A percentile compares a stretch with the other conserved stretches of the same genome.
Evolutionary conservation across 2,888 invertebrate genomes (phyloP).

Genomic region (Dioctria rufipes): DNA sequence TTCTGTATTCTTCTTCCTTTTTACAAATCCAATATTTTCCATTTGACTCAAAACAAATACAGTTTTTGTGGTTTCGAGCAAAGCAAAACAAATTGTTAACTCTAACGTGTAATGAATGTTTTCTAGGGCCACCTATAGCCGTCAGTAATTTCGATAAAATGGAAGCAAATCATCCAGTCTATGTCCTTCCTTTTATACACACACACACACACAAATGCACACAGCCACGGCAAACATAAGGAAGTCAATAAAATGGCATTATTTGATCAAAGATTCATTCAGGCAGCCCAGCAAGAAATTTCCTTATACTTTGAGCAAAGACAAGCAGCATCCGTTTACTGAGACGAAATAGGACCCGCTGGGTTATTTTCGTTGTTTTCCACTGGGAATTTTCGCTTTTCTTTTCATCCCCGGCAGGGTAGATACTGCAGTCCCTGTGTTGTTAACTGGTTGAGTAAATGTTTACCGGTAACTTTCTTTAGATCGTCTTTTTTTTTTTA

Average conservation of each 20-base stretch:
- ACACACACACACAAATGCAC: no score
- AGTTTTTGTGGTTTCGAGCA: no score
- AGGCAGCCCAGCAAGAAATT: conserved; percentile 21
- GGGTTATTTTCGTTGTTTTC: conserved; percentile 50
- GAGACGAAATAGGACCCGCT: conserved; percentile 32
- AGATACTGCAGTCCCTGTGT: conserved; percentile 24
- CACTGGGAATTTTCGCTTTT: conserved; percentile 37
- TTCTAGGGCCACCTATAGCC: neutral
- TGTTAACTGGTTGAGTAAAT: conserved; percentile 53
- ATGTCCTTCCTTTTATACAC: neutral
- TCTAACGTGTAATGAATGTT: neutral
- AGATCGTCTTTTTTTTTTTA: conserved; percentile 7
- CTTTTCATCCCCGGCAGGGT: conserved; percentile 1
- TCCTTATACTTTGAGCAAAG: conserved; percentile 32
- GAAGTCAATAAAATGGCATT: conserved; percentile 34
- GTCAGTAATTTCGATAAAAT: conserved; percentile 39
- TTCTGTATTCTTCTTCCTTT: no score
- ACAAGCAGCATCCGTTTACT: conserved; percentile 28
- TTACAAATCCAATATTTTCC: no score
- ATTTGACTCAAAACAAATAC: no score
- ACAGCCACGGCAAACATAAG: no score
- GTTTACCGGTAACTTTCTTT: conserved; percentile 46
- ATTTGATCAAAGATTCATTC: conserved; percentile 35
- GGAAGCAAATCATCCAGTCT: conserved; percentile 11
- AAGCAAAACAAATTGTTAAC: neutral